Conservation (phyloP, 2,113 vertebrate genomes). For the Larimichthys crocea region DNA sequence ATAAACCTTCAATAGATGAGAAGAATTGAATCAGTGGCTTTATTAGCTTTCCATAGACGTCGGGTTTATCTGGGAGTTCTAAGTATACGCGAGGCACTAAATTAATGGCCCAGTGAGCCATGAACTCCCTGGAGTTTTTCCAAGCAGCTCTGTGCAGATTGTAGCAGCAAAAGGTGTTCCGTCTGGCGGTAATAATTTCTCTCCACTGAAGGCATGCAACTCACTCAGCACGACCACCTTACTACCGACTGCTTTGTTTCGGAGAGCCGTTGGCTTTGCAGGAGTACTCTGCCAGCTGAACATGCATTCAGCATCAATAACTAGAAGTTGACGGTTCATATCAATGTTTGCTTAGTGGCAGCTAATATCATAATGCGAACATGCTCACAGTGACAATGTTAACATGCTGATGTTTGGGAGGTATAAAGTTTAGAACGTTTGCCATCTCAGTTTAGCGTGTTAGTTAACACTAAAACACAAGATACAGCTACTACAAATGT, state of each 20-base stretch:
- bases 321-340: background rate
- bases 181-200: conserved; percentile 20
- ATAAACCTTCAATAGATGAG: background rate
- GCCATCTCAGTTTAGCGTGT: no score
- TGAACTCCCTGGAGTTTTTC: conserved; percentile 41
- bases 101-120: conserved; percentile 40
- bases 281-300: background rate
- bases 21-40: conserved; percentile 11
- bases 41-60: background rate
- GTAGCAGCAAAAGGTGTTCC: conserved; percentile 26
- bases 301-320: background rate
- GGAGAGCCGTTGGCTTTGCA: background rate
- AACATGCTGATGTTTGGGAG: no score
- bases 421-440: no score
- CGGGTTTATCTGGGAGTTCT: conserved; percentile 16
- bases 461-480: background rate
- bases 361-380: no score
- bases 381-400: background rate
- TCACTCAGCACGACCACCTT: conserved; percentile 14
- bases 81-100: background rate
- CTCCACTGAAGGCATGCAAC: background rate
- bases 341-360: background rate
- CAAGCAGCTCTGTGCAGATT: conserved; percentile 12
- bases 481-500: background rate
- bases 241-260: background rate